A percentile compares a stretch with the other conserved stretches of the same genome.
Evolutionary conservation across 2,797 vertebrate species (phyloP).

Genomic region (Ctenopoma kingsleyae): DNA sequence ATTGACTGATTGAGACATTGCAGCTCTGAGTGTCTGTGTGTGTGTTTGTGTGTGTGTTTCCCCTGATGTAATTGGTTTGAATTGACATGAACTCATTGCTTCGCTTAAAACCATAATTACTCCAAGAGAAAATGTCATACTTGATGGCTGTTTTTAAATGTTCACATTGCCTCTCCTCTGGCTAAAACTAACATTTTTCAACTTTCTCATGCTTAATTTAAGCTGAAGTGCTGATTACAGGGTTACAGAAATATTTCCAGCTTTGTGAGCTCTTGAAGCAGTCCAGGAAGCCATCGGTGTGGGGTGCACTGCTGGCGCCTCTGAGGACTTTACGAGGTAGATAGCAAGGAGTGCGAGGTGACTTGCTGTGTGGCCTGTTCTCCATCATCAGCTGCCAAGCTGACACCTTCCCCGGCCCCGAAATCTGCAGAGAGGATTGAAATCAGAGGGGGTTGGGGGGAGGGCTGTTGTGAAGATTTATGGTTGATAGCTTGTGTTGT

Average conservation of each 20-base stretch:
- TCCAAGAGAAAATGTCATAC: slow-evolving; percentile 19
- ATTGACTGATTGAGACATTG: background rate
- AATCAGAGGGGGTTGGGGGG: background rate
- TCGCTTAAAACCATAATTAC: slow-evolving; percentile 31
- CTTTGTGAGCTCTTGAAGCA: slow-evolving; percentile 40
- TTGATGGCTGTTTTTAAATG: slow-evolving; percentile 19
- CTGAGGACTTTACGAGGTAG: slow-evolving; percentile 56
- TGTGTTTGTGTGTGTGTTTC: slow-evolving; percentile 11
- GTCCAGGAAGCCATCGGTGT: slow-evolving; percentile 27
- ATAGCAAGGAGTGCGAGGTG: slow-evolving; percentile 62
- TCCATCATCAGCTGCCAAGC: slow-evolving; percentile 56
- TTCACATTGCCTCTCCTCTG: slow-evolving; percentile 14
- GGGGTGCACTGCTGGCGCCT: slow-evolving; percentile 55
- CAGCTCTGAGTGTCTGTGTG: background rate
- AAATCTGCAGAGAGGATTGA: slow-evolving; percentile 36
- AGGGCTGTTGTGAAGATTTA: slow-evolving; percentile 58
- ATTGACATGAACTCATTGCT: slow-evolving; percentile 17
- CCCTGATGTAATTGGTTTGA: slow-evolving; percentile 27
- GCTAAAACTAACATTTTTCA: slow-evolving; percentile 20
- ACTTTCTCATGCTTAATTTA: slow-evolving; percentile 18
- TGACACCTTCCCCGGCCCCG: slow-evolving; percentile 50
- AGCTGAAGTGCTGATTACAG: background rate
- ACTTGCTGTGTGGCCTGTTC: slow-evolving; percentile 65
- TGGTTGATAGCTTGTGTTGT: slow-evolving; percentile 51
- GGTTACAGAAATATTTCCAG: background rate